Evolutionary conservation across 2,888 invertebrate species (phyloP), one percentile per base, ranked within the genome.

Genomic region (Acholoe squamosa): DNA sequence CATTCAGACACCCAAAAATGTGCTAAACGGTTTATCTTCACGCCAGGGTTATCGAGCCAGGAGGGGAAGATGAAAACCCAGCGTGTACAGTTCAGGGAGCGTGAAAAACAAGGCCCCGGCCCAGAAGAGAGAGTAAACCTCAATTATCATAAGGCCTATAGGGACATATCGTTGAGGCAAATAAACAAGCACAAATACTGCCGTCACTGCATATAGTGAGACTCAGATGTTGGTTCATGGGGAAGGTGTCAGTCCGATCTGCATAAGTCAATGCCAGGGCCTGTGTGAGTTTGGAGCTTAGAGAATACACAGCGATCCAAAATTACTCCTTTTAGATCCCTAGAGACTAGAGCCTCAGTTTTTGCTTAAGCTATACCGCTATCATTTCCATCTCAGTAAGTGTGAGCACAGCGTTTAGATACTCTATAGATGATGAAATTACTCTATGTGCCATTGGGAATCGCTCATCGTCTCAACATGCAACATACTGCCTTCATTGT

Each of bases 121-220:
- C 43, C 80, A 71, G 19, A 80, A 80, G 25, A 14, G 33, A 80
- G 80, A 80, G 80, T 34, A 80, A 80, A 80, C 43, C 19, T 43
- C 33, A 80, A 80, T 80, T 80, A 80, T 80, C 80, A 80, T 80
- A 80, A 80, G 80, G 80, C 80, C 80, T 80, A 80, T 80, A 80
- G 80, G 80, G 80, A 80, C 33, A 80, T 80, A 80, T 80, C 34
- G 80, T 80, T 80, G 80, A 43, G 43, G 80, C 80, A 80, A 80
- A 80, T 43, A 80, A 80, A 80, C 34, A 43, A 33, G 80, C 33
- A 19, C 80, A 80, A 80, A 80, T 80, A 80, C 34, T 34, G 80
- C 19, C 80, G 80, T 80, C 80, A 80, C 5, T 80, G 80, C 80
- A 43, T 43, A 80, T 22, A 80, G 80, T 80, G 80, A 43, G 80